Base-by-base conservation (phyloP, 2,888 invertebrate species). In the Ichneumon xanthorius region DNA sequence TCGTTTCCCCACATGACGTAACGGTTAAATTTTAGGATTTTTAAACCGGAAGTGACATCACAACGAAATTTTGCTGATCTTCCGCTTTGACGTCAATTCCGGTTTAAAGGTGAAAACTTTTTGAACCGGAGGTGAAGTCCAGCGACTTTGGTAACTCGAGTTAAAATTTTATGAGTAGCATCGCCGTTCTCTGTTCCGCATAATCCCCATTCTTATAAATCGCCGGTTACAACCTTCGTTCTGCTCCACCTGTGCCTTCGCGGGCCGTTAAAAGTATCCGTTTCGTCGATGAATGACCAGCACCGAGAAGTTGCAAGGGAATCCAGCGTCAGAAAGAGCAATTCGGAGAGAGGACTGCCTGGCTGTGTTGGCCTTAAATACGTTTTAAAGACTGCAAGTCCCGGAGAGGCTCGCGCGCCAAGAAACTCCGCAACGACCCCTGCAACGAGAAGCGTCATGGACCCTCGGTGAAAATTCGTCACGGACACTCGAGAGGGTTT, bases 221-320 rank as follows among this genome's bases (percentile, higher is more conserved):
- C 30, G 80, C 4, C 33, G 65, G 37, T 22, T 30, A 50, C 48
- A 67, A 67, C 14, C 7, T 67, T 22, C 48, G 61, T 65, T 76
- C 63, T 80, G 53, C 65, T 33, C 37, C 89, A 89, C 90, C 90
- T 90, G 89, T 89, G 33, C 82, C 75, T 9, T 33, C 7, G 37
- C 80, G 63, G 67, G 26, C 76, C 30, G 26, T 72, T 19, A 50
- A 50, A 33, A 72, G 87, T 90, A 87, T 89, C 87, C 88, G 86
- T 88, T 88, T 89, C 84, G 16, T 45, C 70, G 65, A 86, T 89
- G 88, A 89, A 89, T 89, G 85, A 73, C 80, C 22, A 30, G 68
- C 67, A 45, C 33, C 5, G 33, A 40, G n/a, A 7, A 37, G 48
- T 53, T 48, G 37, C 7, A 33, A 48, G 48, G 45, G 70, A 65